Percentiles rank a stretch among this genome's conserved stretches.
These are phyloP conservation scores for Diploscapter pachys DNA, from an alignment of 1,140 invertebrate species.

Conservation along the genomic window DNA sequence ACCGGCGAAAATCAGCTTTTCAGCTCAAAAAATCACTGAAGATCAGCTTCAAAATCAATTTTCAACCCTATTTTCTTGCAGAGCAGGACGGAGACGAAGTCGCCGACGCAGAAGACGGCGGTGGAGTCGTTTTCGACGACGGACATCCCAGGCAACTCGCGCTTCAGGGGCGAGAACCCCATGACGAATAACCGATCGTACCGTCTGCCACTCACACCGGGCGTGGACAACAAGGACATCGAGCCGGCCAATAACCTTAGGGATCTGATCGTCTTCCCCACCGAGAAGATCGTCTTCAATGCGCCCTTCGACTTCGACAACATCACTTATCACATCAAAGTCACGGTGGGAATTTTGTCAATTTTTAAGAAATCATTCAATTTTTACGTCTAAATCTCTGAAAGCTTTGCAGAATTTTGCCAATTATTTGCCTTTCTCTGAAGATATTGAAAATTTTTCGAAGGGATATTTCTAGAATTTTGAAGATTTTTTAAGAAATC, in stretches of 20 bases:
- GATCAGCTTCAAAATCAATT: too few relatives aligned
- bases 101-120: background rate
- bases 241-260: constrained; percentile 14
- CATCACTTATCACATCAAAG: constrained; percentile 26
- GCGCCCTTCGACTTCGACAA: constrained; percentile 30
- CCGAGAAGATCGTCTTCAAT: constrained; percentile 18
- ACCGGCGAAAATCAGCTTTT: too few relatives aligned
- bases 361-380: too few relatives aligned
- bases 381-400: too few relatives aligned
- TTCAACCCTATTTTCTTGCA: background rate
- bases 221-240: constrained; percentile 4
- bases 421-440: too few relatives aligned
- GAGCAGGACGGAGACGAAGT: constrained; percentile 7
- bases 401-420: too few relatives aligned
- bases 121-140: background rate
- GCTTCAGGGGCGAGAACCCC: constrained; percentile 13
- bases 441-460: too few relatives aligned
- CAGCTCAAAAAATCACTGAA: too few relatives aligned
- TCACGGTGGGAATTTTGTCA: background rate
- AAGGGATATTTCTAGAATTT: too few relatives aligned
- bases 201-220: constrained; percentile 6
- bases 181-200: constrained; percentile 18
- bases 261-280: constrained; percentile 18
- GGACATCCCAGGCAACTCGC: constrained; percentile 1
- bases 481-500: too few relatives aligned